Percentiles rank a stretch among this genome's conserved stretches.
phyloP scores from a whole-genome alignment of 2,797 vertebrate genomes.

The Rhinella marina region DNA sequence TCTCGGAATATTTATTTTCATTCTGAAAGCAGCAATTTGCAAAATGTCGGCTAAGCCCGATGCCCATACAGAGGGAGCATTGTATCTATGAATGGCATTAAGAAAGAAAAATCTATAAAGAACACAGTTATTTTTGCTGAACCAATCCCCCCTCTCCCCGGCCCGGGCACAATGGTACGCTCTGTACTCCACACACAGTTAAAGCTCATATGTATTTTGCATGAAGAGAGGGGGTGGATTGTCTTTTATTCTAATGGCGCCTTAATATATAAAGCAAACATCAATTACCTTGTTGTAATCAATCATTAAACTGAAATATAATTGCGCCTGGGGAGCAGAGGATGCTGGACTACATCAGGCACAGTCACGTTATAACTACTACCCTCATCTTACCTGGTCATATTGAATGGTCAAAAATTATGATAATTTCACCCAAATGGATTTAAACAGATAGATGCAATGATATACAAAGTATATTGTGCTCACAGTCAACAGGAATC shows the following conservation, averaged over 20 bases:
- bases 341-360: not conserved
- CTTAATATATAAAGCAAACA: constrained; percentile 1
- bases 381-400: not conserved
- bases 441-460: not conserved
- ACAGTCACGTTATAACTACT: not conserved
- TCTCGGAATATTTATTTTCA: not conserved
- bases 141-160: not conserved
- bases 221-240: not conserved
- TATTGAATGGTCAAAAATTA: not conserved
- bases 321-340: not conserved
- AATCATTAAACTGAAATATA: not conserved
- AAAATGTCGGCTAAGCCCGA: not conserved
- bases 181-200: constrained; percentile 14
- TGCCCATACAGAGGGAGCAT: constrained; percentile 20
- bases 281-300: constrained; percentile 1
- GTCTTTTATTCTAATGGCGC: constrained; percentile 9
- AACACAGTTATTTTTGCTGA: not conserved
- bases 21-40: constrained; percentile 4
- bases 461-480: not conserved
- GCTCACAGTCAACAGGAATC: not conserved
- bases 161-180: constrained; percentile 17
- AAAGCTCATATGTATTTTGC: not conserved
- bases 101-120: not conserved
- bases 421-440: not conserved
- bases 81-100: constrained; percentile 40